A percentile compares a stretch with the other conserved stretches of the same genome.
phyloP scores from a whole-genome alignment of 2,797 vertebrate genomes.

The Simalia tracyae region DNA sequence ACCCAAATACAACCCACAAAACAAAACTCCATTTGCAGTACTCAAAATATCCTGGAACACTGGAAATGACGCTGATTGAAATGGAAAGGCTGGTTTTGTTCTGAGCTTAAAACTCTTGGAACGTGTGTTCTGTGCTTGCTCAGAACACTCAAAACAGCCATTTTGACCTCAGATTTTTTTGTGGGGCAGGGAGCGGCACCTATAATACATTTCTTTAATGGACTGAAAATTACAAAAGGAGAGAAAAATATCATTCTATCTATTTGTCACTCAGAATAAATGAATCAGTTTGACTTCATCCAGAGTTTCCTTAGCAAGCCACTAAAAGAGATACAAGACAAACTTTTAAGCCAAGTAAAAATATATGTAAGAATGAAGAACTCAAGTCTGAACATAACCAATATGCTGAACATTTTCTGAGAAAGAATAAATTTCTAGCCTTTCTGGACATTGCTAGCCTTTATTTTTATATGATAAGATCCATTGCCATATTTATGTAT shows the following conservation, averaged over 20 bases:
- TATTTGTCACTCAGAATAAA: background rate
- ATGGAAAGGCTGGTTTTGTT: background rate
- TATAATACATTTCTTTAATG: background rate
- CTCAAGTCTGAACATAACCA: background rate
- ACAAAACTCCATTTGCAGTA: background rate
- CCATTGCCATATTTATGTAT: constrained; percentile 20
- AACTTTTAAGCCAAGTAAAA: background rate
- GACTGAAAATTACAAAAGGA: background rate
- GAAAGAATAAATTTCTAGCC: background rate
- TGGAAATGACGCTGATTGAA: background rate
- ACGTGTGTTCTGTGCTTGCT: background rate
- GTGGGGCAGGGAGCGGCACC: background rate
- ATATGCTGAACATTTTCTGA: constrained; percentile 29
- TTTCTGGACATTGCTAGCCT: constrained; percentile 1
- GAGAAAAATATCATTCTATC: background rate
- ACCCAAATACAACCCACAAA: background rate
- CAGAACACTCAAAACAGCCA: background rate
- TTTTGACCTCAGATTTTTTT: background rate
- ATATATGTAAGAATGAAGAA: background rate
- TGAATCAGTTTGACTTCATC: background rate
- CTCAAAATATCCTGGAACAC: background rate
- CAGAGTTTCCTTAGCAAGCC: background rate
- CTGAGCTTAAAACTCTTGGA: background rate
- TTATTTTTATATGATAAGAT: constrained; percentile 15
- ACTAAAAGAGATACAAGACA: background rate